These are phyloP conservation scores for Shinisaurus crocodilurus DNA, from an alignment of 2,113 vertebrate genomes.

Conservation along the genomic window DNA sequence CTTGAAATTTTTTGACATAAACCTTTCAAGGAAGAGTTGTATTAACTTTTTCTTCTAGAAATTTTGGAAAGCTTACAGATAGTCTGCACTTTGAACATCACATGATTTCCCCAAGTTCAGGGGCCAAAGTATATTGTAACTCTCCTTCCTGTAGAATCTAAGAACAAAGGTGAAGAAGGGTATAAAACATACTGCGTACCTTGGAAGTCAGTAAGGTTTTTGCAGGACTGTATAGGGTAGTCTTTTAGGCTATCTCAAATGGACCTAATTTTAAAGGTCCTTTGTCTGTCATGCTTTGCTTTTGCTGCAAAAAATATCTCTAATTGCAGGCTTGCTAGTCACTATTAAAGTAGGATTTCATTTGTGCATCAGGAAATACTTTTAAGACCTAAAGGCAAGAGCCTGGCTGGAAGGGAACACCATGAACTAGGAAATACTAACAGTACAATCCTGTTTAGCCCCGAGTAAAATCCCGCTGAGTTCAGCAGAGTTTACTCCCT, in stretches of 20 bases:
- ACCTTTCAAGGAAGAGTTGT: not conserved
- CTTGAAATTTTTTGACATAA: not conserved
- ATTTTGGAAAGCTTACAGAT: not conserved
- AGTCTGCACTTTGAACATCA: slow-evolving; percentile 13
- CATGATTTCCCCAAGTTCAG: not conserved
- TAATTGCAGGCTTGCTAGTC: not conserved
- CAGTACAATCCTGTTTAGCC: not conserved
- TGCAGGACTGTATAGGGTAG: not conserved
- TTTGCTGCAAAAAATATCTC: not conserved
- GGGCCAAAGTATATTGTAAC: not conserved
- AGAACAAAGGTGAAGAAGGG: not conserved
- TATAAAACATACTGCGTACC: not conserved
- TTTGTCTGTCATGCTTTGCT: not conserved
- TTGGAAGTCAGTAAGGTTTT: not conserved
- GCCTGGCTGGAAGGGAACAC: slow-evolving; percentile 2
- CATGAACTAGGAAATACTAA: not conserved
- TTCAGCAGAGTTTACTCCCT: no score
- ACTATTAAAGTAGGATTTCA: not conserved
- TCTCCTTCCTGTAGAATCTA: not conserved
- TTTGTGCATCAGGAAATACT: not conserved
- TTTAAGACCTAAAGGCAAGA: not conserved
- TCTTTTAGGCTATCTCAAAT: not conserved
- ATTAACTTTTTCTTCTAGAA: not conserved
- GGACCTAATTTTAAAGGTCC: not conserved
- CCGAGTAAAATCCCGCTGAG: not conserved